These are phyloP conservation scores for Pygoscelis antarcticus DNA, from an alignment of 2,113 vertebrate genomes.

Conservation along the genomic window DNA sequence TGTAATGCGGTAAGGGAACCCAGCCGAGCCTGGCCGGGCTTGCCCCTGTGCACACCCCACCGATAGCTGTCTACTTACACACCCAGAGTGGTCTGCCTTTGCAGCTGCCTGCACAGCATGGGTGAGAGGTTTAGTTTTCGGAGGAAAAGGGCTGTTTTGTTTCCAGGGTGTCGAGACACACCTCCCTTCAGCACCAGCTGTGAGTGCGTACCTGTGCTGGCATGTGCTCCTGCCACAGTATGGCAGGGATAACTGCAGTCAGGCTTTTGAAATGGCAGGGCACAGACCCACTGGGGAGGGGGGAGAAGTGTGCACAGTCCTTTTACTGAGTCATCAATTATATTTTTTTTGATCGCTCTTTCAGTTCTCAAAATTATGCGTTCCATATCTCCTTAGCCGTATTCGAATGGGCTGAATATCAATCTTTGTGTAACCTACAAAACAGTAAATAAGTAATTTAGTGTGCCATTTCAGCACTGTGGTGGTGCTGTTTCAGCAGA, in stretches of 20 bases:
- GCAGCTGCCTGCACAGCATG: neutral
- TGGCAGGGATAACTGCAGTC: neutral
- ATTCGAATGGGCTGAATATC: neutral
- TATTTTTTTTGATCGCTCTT: neutral
- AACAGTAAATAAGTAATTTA: neutral
- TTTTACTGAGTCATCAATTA: neutral
- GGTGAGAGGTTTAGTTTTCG: neutral
- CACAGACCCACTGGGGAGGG: neutral
- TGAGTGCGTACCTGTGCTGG: neutral
- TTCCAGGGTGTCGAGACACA: neutral
- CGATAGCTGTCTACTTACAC: neutral
- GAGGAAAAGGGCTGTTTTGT: neutral
- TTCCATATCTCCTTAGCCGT: fast-evolving
- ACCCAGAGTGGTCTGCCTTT: neutral
- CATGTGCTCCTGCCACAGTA: neutral
- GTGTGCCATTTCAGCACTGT: neutral
- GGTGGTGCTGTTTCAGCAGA: neutral
- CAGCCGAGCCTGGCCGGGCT: neutral
- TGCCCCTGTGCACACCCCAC: neutral
- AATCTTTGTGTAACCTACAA: neutral
- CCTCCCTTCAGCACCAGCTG: neutral
- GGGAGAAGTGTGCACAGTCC: neutral
- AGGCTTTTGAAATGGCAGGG: neutral
- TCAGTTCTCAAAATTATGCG: neutral
- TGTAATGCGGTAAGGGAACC: neutral